Evolutionary conservation across 2,888 invertebrate species (phyloP).

Genomic region (Oxyteleia sp.): DNA sequence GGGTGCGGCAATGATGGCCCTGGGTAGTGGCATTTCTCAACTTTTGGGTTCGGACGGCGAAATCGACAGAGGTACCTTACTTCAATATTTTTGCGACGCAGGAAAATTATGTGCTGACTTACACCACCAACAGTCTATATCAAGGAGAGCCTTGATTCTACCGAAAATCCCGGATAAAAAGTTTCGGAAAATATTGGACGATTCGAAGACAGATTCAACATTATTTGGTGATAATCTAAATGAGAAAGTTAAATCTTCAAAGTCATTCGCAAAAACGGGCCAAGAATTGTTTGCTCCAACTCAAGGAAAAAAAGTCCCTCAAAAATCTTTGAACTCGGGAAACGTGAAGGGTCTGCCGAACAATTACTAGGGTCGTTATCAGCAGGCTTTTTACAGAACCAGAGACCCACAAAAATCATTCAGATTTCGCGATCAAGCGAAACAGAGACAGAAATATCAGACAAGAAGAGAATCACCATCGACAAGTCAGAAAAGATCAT

Average conservation of each 20-base stretch:
- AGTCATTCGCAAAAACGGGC: slow-evolving; percentile 44
- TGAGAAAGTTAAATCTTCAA: slow-evolving; percentile 47
- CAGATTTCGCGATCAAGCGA: neutral
- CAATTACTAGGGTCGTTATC: slow-evolving; percentile 28
- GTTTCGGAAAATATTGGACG: slow-evolving; percentile 36
- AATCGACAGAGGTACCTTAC: neutral
- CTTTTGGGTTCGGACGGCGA: slow-evolving; percentile 5
- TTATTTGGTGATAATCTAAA: slow-evolving; percentile 48
- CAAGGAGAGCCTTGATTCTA: slow-evolving; percentile 48
- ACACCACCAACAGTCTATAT: slow-evolving; percentile 37
- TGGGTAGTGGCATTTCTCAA: slow-evolving; percentile 35
- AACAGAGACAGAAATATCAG: neutral
- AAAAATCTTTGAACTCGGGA: slow-evolving; percentile 23
- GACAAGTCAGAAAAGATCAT: neutral
- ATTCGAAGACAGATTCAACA: slow-evolving; percentile 30
- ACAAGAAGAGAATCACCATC: no score
- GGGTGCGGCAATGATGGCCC: slow-evolving; percentile 42
- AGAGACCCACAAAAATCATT: slow-evolving; percentile 15
- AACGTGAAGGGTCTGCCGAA: slow-evolving; percentile 44
- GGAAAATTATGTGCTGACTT: slow-evolving; percentile 39
- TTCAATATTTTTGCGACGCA: slow-evolving; percentile 17
- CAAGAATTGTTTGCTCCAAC: slow-evolving; percentile 27
- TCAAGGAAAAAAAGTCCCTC: neutral
- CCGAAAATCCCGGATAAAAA: slow-evolving; percentile 48
- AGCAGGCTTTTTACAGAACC: no score